Base-by-base conservation (phyloP, 2,888 invertebrate species). In the Molanna angustata region DNA sequence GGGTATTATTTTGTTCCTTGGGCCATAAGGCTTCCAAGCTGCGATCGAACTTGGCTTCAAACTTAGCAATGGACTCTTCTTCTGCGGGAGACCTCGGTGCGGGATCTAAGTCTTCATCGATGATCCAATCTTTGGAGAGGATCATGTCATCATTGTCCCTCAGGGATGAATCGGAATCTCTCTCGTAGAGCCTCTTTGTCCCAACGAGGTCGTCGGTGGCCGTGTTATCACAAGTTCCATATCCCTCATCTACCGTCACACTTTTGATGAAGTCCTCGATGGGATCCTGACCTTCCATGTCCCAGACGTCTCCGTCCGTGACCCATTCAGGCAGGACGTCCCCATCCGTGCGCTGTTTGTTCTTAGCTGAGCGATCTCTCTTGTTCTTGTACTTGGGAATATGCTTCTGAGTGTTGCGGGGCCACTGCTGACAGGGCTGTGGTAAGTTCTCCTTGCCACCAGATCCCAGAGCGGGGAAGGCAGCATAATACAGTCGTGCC, bases 401-500 rank as follows among this genome's bases (percentile, higher is more conserved):
- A n/a, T 35, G 42, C 22, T 20, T 22, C 14, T 48, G 42, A 7
- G 49, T 17, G 22, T 43, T 21, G 39, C 39, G 20, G 73, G 73
- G 63, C 72, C 73, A 59, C 74, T 73, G 49, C 74, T 68, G 62
- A 16, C 44, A 22, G 19, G 53, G 53, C 17, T 39, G 46, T n/a
- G 44, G 44, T 7, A 37, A n/a, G 22, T 40, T 37, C 22, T 74
- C 74, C 58, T 73, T 75, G 39, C 71, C 68, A n/a, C 68, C 64
- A 49, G 67, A 65, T 70, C 76, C 83, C 65, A 82, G 75, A 64
- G 85, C 82, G 63, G 88, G 88, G 72, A 88, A 88, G 61, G 88
- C 88, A 66, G 85, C 84, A 78, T 85, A 87, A 69, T 88, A 88
- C 70, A 83, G 80, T 67, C 84, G 83, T 63, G 85, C 85, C 67